Evolutionary conservation across 2,113 vertebrate genomes (phyloP).

Genomic region (Rhynchomys soricoides): DNA sequence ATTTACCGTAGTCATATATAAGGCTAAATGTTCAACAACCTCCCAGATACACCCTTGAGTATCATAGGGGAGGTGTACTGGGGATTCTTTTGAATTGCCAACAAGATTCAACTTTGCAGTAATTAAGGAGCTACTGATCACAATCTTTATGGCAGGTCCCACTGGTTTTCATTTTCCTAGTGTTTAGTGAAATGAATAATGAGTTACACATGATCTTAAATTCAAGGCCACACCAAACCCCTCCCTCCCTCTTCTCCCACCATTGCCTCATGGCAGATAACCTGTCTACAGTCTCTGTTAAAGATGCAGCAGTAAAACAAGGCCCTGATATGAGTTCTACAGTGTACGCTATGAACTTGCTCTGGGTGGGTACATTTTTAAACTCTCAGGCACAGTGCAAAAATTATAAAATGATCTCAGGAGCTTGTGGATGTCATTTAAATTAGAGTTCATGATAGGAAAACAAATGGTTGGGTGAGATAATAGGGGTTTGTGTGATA

Average conservation of each 20-base stretch:
- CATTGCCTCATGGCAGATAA: constrained; percentile 28
- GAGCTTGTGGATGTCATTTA: constrained; percentile 27
- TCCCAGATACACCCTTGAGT: neutral
- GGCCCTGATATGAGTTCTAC: neutral
- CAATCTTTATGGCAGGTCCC: constrained; percentile 56
- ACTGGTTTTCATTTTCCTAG: constrained; percentile 59
- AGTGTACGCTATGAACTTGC: constrained; percentile 27
- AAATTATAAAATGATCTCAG: constrained; percentile 63
- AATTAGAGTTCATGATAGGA: constrained; percentile 64
- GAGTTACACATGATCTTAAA: constrained; percentile 65
- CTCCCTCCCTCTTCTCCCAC: neutral
- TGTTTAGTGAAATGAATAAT: constrained; percentile 74
- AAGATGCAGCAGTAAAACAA: constrained; percentile 59
- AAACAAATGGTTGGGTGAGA: constrained; percentile 68
- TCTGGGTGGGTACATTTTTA: constrained; percentile 2
- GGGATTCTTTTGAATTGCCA: constrained; percentile 44
- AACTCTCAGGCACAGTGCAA: constrained; percentile 23
- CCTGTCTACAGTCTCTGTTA: constrained; percentile 61
- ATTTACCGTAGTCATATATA: neutral
- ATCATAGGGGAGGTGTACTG: neutral
- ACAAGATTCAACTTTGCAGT: constrained; percentile 67
- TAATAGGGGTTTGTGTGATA: constrained; percentile 45
- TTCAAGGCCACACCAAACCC: constrained; percentile 57
- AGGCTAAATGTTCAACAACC: neutral
- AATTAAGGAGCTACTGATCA: constrained; percentile 81